Base-by-base conservation (phyloP, 2,113 vertebrate genomes). In the Pluvianellus socialis region DNA sequence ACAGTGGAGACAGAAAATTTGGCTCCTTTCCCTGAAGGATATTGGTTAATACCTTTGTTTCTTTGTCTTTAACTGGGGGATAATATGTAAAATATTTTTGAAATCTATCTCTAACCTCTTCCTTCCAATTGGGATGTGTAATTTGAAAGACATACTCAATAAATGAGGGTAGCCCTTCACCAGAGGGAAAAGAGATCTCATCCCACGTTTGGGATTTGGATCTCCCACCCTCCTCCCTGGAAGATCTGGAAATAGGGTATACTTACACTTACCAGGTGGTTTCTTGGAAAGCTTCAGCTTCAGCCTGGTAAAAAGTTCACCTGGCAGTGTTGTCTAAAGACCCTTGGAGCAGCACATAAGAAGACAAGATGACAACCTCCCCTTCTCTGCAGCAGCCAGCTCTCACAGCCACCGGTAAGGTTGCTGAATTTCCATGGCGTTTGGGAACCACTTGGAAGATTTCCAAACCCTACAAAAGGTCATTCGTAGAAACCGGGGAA, bases 41-140 rank as follows among this genome's bases (percentile, higher is more conserved):
- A 52, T 62, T 35, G 7, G 12, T 88, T 94, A 94, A 67, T 73
- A 47, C 45, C 28, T 70, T 70, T 93, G 66, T 80, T 90, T 66
- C 81, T 65, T 75, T 90, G 15, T 56, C 45, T 92, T 79, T 50
- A 58, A 62, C 19, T 17, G 3, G 11, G 52, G 8, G 22, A 80
- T 81, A 76, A 68, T 9, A 61, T 0, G 14, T 10, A 47, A 94
- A 77, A 55, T 80, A 79, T 55, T 84, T 77, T 27, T 65, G 16
- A 74, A 59, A 38, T 63, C 19, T 47, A 10, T 77, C 59, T 67
- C 40, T 49, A 87, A 35, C 18, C 5, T 10, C 3, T 32, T 83
- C 50, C n/a, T 75, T 72, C 58, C 42, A 50, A 0, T 0, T n/a
- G 18, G 50, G 33, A 30, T 12, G 49, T n/a, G 8, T 7, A 23